Evolutionary conservation across 2,888 invertebrate genomes (phyloP).

Genomic region (Sphaerophoria taeniata): DNA sequence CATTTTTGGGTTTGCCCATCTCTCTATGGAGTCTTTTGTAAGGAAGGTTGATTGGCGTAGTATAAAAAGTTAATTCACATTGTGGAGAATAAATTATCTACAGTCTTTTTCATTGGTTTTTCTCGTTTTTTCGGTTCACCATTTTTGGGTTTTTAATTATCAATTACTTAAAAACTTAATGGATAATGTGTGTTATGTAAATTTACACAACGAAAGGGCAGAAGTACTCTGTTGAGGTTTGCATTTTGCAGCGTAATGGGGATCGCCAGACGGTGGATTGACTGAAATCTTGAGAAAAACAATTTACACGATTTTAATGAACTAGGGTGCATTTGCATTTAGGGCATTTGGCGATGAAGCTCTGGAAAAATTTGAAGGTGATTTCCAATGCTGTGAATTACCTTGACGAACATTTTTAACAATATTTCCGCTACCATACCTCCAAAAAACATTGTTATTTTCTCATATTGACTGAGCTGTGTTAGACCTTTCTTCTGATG

Average conservation of each 20-base stretch:
- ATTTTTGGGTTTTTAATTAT: constrained; percentile 23
- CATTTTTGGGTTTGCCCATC: neutral
- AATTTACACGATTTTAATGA: too few relatives aligned
- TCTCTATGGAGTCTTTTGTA: neutral
- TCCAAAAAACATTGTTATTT: too few relatives aligned
- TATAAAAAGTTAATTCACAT: constrained; percentile 35
- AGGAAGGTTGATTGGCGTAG: constrained; percentile 44
- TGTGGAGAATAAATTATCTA: constrained; percentile 36
- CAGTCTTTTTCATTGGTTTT: neutral
- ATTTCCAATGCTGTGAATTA: too few relatives aligned
- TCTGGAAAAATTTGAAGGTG: too few relatives aligned
- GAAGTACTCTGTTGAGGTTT: neutral
- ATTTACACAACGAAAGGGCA: neutral
- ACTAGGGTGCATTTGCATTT: too few relatives aligned
- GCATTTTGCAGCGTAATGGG: neutral
- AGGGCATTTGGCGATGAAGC: too few relatives aligned
- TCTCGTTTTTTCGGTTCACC: neutral
- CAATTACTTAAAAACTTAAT: constrained; percentile 27
- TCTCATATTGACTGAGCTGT: too few relatives aligned
- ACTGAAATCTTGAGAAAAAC: too few relatives aligned
- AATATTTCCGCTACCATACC: too few relatives aligned
- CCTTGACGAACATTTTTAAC: too few relatives aligned
- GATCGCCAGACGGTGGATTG: too few relatives aligned
- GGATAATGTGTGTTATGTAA: constrained; percentile 30
- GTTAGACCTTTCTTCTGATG: too few relatives aligned